These are phyloP conservation scores for Prosopocoilus inquinatus DNA, from an alignment of 2,888 invertebrate species.

Conservation along the genomic window DNA sequence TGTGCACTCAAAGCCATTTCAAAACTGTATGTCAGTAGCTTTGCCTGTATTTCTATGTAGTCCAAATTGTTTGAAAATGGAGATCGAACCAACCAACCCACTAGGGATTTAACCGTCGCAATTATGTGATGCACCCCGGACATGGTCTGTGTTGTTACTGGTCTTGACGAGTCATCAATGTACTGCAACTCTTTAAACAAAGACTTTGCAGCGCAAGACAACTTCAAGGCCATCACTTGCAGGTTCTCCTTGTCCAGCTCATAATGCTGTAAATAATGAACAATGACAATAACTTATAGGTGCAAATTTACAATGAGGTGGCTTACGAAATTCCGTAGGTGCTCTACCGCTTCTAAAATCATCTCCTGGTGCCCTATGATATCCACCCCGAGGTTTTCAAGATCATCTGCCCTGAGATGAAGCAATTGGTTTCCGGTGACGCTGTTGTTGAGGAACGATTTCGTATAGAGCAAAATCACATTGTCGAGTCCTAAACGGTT, in stretches of 20 bases:
- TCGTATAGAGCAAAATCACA: constrained; percentile 76
- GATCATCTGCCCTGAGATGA: constrained; percentile 82
- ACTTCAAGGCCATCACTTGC: constrained; percentile 80
- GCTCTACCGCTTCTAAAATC: constrained; percentile 88
- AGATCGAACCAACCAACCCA: constrained; percentile 85
- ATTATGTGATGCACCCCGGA: constrained; percentile 85
- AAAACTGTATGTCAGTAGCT: constrained; percentile 74
- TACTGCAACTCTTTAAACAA: constrained; percentile 68
- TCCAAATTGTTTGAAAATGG: constrained; percentile 65
- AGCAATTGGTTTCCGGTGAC: constrained; percentile 81
- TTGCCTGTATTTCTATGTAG: constrained; percentile 68
- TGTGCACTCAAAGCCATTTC: constrained; percentile 91
- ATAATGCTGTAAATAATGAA: constrained; percentile 67
- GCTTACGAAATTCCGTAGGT: constrained; percentile 83
- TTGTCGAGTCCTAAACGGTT: constrained; percentile 69
- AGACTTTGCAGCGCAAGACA: constrained; percentile 80
- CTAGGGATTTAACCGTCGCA: constrained; percentile 80
- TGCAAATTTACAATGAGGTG: neutral
- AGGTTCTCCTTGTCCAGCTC: constrained; percentile 89
- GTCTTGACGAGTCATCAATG: constrained; percentile 51
- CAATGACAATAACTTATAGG: neutral
- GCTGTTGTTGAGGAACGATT: constrained; percentile 75
- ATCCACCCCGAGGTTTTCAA: constrained; percentile 80
- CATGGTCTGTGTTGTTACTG: constrained; percentile 76
- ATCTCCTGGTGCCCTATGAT: constrained; percentile 93